Evolutionary conservation across 2,888 invertebrate species (phyloP).

Genomic region (Drosophila emarginata): DNA sequence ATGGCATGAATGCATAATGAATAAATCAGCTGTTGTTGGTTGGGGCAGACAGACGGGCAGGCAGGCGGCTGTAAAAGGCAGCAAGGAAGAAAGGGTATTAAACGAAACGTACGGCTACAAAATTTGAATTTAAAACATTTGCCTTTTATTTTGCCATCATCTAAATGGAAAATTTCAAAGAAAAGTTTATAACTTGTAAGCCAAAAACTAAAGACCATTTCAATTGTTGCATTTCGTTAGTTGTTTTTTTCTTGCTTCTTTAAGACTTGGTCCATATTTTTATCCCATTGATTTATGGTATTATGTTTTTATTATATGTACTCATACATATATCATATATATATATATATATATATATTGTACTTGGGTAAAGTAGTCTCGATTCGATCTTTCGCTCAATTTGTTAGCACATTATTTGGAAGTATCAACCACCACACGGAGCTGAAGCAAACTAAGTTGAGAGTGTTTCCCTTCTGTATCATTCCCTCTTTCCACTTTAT

Average conservation of each 20-base stretch:
- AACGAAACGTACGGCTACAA: background rate
- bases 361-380: constrained; percentile 9
- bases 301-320: background rate
- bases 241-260: too few relatives aligned
- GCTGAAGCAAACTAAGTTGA: background rate
- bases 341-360: constrained; percentile 13
- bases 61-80: background rate
- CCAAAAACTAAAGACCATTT: background rate
- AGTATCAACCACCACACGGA: constrained; percentile 27
- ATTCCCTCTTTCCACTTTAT: constrained; percentile 12
- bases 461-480: constrained; percentile 29
- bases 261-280: background rate
- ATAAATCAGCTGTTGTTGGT: constrained; percentile 26
- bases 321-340: constrained; percentile 25
- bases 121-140: background rate
- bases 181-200: background rate
- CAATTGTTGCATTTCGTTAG: background rate
- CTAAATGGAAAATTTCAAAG: background rate
- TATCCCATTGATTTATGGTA: background rate
- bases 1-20: constrained; percentile 20
- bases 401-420: constrained; percentile 50
- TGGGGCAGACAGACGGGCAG: constrained; percentile 5
- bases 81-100: background rate
- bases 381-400: constrained; percentile 58
- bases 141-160: background rate